Percentiles rank a stretch among this genome's conserved stretches.
These are phyloP conservation scores for Puffinus mauretanicus DNA, from an alignment of 2,113 vertebrate genomes.

Conservation along the genomic window DNA sequence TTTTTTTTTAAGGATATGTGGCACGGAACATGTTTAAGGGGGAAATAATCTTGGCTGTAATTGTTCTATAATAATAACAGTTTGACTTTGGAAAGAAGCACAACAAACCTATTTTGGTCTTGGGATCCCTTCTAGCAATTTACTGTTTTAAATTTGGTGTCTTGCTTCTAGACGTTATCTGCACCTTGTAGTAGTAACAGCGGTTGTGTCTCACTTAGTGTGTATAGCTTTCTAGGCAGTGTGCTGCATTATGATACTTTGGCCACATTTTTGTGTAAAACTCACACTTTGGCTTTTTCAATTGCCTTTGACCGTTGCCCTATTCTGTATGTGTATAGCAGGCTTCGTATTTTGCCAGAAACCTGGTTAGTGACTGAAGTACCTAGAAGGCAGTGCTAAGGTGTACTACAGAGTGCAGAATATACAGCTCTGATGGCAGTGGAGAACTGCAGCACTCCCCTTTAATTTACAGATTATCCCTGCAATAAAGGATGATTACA, in stretches of 20 bases:
- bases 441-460: background rate
- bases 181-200: background rate
- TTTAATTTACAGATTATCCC: background rate
- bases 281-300: background rate
- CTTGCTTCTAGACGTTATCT: background rate
- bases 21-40: background rate
- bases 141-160: background rate
- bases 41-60: background rate
- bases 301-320: background rate
- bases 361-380: background rate
- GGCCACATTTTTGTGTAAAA: background rate
- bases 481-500: background rate
- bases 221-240: background rate
- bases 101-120: fast-evolving
- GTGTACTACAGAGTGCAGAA: background rate
- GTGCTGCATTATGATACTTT: background rate
- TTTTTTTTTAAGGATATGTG: background rate
- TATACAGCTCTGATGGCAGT: background rate
- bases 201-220: background rate
- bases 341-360: background rate
- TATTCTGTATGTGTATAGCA: background rate
- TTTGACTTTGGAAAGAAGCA: background rate
- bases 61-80: background rate
- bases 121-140: background rate
- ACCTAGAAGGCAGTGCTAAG: background rate